phyloP scores from a whole-genome alignment of 1,140 invertebrate genomes.

The Galendromus occidentalis region DNA sequence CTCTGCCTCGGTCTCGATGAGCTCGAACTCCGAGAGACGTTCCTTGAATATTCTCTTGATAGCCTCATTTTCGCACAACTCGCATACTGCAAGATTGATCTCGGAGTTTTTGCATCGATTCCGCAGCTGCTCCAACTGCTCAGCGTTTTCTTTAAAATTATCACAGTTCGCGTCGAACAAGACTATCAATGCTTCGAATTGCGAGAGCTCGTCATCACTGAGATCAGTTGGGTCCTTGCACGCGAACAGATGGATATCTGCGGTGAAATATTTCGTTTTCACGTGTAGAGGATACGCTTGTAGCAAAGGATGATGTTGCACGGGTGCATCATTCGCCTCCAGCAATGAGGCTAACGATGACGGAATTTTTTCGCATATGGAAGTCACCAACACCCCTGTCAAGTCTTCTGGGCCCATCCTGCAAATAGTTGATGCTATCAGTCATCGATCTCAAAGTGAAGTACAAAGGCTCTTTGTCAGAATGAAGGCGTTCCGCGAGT shows the following conservation, averaged over 20 bases:
- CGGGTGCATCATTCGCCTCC: neutral
- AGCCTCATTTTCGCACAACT: neutral
- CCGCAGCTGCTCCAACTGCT: neutral
- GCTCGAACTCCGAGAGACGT: neutral
- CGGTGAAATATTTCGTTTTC: neutral
- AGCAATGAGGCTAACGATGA: neutral
- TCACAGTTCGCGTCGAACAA: conserved; percentile 3
- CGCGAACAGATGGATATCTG: neutral
- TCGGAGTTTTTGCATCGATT: conserved; percentile 2
- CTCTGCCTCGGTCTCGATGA: neutral
- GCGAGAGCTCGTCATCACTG: neutral
- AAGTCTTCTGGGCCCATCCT: neutral
- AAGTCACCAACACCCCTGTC: neutral
- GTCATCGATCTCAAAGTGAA: no score
- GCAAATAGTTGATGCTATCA: neutral
- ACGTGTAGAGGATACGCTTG: neutral
- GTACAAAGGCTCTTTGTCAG: no score
- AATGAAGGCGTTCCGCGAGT: no score
- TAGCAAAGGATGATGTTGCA: neutral
- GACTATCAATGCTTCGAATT: conserved; percentile 4
- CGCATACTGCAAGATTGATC: neutral
- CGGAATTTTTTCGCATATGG: neutral
- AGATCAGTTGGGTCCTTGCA: neutral
- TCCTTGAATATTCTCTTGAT: neutral
- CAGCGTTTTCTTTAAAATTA: conserved; percentile 6